These are phyloP conservation scores for Archocentrus centrarchus DNA, from an alignment of 2,113 vertebrate genomes.

Conservation along the genomic window DNA sequence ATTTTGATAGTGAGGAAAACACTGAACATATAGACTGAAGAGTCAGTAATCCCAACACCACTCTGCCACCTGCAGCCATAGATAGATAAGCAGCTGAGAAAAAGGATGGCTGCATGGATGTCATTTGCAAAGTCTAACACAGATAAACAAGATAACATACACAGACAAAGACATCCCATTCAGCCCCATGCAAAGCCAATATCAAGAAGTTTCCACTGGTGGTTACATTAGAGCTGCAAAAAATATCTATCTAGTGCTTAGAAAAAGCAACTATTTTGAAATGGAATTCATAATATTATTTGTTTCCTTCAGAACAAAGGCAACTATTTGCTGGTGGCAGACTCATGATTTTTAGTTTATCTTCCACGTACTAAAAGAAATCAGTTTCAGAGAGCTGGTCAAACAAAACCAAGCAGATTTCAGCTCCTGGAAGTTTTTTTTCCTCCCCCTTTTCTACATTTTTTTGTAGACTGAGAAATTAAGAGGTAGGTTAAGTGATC, in stretches of 20 bases:
- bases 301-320: no score
- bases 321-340: not conserved
- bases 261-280: not conserved
- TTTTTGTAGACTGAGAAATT: not conserved
- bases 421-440: no score
- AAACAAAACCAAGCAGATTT: not conserved
- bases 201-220: not conserved
- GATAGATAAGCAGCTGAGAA: not conserved
- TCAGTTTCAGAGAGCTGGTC: not conserved
- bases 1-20: not conserved
- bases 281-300: no score
- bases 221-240: no score
- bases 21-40: not conserved
- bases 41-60: not conserved
- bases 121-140: not conserved
- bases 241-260: no score
- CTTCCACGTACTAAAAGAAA: constrained; percentile 2
- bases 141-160: not conserved
- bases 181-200: not conserved
- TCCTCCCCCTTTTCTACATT: not conserved
- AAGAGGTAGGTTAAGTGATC: not conserved
- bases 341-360: not conserved
- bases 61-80: not conserved
- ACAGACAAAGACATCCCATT: not conserved
- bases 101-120: not conserved